Evolutionary conservation across 1,140 invertebrate genomes (phyloP), one percentile per base, ranked within the genome.

Genomic region (Zaprionus nigranus): DNA sequence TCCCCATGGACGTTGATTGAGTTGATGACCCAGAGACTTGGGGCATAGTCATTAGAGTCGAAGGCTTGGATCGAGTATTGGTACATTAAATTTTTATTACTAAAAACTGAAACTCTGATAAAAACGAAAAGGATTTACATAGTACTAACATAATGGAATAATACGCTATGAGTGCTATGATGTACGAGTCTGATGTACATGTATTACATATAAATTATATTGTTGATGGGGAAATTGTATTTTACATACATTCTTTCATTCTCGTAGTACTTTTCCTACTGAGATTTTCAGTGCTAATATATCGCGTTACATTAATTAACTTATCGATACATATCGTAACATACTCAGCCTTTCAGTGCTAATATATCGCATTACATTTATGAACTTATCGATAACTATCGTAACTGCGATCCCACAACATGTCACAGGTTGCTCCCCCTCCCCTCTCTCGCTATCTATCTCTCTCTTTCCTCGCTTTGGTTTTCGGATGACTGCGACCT

Each of bases 31-130:
- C 36, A 22, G 36, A 36, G 20, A 38, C 17, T 62, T 17, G 58
- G 26, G 73, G 46, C 77, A 79, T 76, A 17, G 26, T 62, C 40
- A 46, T 30, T 22, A 53, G 28, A 59, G 20, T 61, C 24, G 56
- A 49, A 13, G 22, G 30, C 30, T 43, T 62, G 7, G 20, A 7
- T 70, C 34, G 59, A 59, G 26, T 36, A 40, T 77, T 56, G 58
- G 64, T 34, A 71, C 61, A 75, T 61, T n/a, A 36, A 83, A 83
- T 84, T 83, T 83, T 22, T 63, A 56, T 68, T 54, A 17, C 46
- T 12, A 24, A 54, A 11, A 60, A 34, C 28, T 53, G 63, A 17
- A 17, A 49, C 13, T 54, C 11, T 40, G 5, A 28, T 40, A 11
- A 28, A 65, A 56, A 51, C 20, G 26, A 56, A 56, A 17, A 30